Evolutionary conservation across 2,888 invertebrate genomes (phyloP), one percentile per base, ranked within the genome.

Genomic region (Cantharis lateralis): DNA sequence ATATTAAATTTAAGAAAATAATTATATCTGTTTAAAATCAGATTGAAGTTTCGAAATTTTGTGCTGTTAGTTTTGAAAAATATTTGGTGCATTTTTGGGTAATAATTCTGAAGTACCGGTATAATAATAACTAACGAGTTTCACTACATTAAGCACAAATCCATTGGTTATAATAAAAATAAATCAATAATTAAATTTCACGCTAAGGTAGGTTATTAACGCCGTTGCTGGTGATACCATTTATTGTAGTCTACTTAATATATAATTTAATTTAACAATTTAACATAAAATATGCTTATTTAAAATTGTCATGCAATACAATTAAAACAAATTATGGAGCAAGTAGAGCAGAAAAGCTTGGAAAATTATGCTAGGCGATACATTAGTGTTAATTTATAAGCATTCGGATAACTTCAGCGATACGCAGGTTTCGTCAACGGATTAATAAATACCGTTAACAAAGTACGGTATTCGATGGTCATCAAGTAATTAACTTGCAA

Each of bases 391-490:
- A 48, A 48, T 48, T 48, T 48, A 48, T 48, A 48, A 48, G 5
- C 48, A n/a, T 48, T 48, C 48, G 48, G 48, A n/a, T 48, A 48
- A 48, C 20, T 63, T 66, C 18, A 66, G 15, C 64, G 13, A 48
- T 48, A 20, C 64, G n/a, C 20, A 66, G 64, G 20, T 66, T 70
- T 75, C 77, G 68, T 74, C 78, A 80, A 75, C 81, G 76, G 77
- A 75, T 72, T 79, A 75, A 75, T 80, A 70, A 70, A 76, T 83
- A 83, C 84, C 84, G 84, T 84, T 83, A 84, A 83, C 81, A 82
- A 80, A 80, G 80, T 82, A 83, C 83, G 82, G 83, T 84, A 75
- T 81, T 80, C 77, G 77, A 76, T 80, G 75, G 70, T 76, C 79
- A 81, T 81, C 77, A 72, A 75, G 77, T 76, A 80, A 80, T 81